Base-by-base conservation (phyloP, 1,140 invertebrate species). In the Cryptotermes secundus region DNA sequence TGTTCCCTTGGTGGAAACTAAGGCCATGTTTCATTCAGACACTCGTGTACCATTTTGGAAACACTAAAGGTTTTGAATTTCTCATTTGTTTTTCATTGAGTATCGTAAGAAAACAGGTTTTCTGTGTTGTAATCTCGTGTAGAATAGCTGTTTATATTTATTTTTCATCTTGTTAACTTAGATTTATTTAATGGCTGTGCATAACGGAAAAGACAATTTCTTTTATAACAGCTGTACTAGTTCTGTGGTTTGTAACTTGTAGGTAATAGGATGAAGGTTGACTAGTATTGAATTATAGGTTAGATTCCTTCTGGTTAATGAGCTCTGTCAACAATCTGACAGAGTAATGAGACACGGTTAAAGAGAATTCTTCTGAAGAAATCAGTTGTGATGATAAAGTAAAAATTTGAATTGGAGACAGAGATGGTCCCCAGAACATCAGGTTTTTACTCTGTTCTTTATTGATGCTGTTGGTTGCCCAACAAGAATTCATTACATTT, bases 21-120 rank as follows among this genome's bases (percentile, higher is more conserved):
- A 72, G 59, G 59, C 59, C 59, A 72, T 72, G 31, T 72, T 72
- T 72, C 59, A 72, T 72, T 72, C 59, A 72, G 59, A 31, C 45
- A 72, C 31, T 72, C 6, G 59, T 72, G 14, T 72, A 9, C 53
- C 24, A 42, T 14, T 49, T 49, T 49, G 14, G 45, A 49, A 49
- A 49, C 45, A 19, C 22, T 49, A 0, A 49, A 49, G 59, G n/a
- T 72, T 31, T 31, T 72, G 26, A 72, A 72, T 72, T 72, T 72
- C 26, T 31, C 2, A 9, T 72, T n/a, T 72, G 0, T 10, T 49
- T 16, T 49, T 72, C 26, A n/a, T 72, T 72, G 26, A 72, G 59
- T 72, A 7, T 72, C 7, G 1, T n/a, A 10, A 31, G 4, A 10
- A 4, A n/a, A n/a, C n/a, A 2, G n/a, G 53, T 59, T 59, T 59